These are phyloP conservation scores for Mirza zaza DNA, from an alignment of 2,113 vertebrate species.

Conservation along the genomic window DNA sequence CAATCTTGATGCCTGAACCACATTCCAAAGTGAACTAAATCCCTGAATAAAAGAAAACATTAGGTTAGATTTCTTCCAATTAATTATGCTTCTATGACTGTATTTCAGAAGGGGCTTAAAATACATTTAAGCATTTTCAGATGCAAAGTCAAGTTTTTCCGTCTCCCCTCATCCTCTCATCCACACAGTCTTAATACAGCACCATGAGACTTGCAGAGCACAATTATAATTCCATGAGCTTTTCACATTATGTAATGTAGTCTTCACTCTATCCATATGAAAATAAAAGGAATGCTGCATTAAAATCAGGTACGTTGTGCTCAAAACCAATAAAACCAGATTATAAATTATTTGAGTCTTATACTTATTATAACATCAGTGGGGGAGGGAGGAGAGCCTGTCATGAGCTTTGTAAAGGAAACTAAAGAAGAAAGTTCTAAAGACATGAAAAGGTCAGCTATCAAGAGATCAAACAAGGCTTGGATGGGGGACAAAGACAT, in stretches of 20 bases:
- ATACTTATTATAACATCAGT: background rate
- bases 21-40: background rate
- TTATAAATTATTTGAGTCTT: background rate
- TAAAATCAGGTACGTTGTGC: background rate
- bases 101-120: slow-evolving; percentile 5
- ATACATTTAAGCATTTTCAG: slow-evolving; percentile 13
- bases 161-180: background rate
- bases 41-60: background rate
- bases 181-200: background rate
- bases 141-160: background rate
- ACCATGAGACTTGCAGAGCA: background rate
- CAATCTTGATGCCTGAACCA: background rate
- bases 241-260: background rate
- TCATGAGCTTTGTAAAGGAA: background rate
- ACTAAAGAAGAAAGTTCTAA: background rate
- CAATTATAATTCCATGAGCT: background rate
- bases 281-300: background rate
- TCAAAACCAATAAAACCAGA: background rate
- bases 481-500: background rate
- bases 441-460: background rate
- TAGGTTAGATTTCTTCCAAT: background rate
- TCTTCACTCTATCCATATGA: background rate
- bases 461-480: background rate
- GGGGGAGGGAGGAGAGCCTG: background rate
- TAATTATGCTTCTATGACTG: background rate